These are phyloP conservation scores for Agrilus mali DNA, from an alignment of 2,888 invertebrate species.

Conservation along the genomic window DNA sequence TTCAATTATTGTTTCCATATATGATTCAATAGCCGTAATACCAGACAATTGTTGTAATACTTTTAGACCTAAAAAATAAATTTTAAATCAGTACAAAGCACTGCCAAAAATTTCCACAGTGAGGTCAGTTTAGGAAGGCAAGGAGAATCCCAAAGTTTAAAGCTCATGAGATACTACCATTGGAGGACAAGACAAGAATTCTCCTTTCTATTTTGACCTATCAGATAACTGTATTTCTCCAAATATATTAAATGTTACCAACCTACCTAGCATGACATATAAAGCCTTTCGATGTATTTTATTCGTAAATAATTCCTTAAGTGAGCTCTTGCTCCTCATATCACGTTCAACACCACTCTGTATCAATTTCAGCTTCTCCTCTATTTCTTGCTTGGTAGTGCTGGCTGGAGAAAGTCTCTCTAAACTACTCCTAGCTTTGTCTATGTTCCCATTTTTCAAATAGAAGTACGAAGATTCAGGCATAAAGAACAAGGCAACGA, in stretches of 20 bases:
- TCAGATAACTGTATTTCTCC: no score
- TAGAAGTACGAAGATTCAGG: conserved; percentile 37
- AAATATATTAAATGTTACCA: no score
- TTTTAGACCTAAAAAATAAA: conserved; percentile 37
- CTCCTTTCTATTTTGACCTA: no score
- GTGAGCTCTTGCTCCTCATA: background rate
- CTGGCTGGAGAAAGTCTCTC: conserved; percentile 15
- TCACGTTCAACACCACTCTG: background rate
- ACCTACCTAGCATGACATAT: background rate
- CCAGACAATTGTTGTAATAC: conserved; percentile 48
- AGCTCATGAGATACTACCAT: no score
- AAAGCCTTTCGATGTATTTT: background rate
- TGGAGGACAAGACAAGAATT: no score
- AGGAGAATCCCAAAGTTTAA: no score
- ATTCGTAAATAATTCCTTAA: background rate
- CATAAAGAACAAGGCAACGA: conserved; percentile 30
- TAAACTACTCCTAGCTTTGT: conserved; percentile 24
- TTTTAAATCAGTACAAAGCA: no score
- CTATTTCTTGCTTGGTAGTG: background rate
- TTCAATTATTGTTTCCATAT: conserved; percentile 46
- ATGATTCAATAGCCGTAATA: conserved; percentile 44
- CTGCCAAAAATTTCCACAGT: no score
- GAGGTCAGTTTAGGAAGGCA: no score
- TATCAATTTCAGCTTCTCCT: background rate
- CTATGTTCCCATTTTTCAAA: conserved; percentile 27